A percentile compares a stretch with the other conserved stretches of the same genome.
These are phyloP conservation scores for Danio aesculapii DNA, from an alignment of 2,797 vertebrate genomes.

Conservation along the genomic window DNA sequence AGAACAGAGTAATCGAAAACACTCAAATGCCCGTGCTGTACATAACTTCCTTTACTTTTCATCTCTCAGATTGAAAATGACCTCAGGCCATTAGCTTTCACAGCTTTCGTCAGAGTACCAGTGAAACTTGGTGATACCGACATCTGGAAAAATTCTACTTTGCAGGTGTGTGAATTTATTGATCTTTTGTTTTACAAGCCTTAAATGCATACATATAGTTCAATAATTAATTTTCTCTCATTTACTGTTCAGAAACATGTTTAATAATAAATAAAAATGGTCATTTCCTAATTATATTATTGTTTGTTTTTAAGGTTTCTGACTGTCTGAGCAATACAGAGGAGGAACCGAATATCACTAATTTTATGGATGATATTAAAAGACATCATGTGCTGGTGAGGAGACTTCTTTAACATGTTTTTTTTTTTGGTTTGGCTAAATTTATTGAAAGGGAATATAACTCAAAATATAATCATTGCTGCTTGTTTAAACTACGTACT, in stretches of 20 bases:
- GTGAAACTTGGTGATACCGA: constrained; percentile 71
- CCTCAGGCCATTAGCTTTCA: constrained; percentile 70
- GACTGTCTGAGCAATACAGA: constrained; percentile 59
- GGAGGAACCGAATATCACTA: constrained; percentile 41
- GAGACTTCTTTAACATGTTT: not conserved
- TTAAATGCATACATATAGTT: not conserved
- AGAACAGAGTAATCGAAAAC: too few relatives aligned
- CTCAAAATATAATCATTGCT: too few relatives aligned
- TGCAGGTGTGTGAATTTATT: constrained; percentile 64
- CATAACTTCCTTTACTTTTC: not conserved
- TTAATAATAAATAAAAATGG: too few relatives aligned
- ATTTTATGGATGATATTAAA: constrained; percentile 66
- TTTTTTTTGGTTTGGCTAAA: not conserved
- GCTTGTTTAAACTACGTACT: too few relatives aligned
- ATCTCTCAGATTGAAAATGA: constrained; percentile 79
- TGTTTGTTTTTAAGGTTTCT: constrained; percentile 66
- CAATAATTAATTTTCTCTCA: too few relatives aligned
- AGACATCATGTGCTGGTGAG: constrained; percentile 71
- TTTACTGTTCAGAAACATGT: not conserved
- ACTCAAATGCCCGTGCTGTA: not conserved
- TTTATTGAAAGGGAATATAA: too few relatives aligned
- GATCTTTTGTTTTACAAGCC: not conserved
- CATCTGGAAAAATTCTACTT: constrained; percentile 72
- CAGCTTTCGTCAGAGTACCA: constrained; percentile 80
- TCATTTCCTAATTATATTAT: not conserved